Percentiles rank a stretch among this genome's conserved stretches.
These are phyloP conservation scores for Salvelinus namaycush DNA, from an alignment of 2,113 vertebrate genomes.

Conservation along the genomic window DNA sequence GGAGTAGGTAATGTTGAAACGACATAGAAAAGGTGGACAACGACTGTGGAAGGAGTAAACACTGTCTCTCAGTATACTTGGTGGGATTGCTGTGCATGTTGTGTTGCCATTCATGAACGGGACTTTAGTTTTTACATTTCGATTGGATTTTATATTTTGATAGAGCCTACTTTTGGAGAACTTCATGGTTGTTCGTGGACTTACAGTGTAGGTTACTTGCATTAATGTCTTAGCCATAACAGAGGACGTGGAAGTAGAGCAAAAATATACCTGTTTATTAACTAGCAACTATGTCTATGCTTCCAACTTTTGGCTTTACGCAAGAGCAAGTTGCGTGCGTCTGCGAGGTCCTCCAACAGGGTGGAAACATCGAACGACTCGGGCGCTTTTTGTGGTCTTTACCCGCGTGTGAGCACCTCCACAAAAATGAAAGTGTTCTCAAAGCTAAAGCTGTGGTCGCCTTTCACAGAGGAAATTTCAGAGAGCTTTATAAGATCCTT, in stretches of 20 bases:
- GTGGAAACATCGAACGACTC: slow-evolving; percentile 89
- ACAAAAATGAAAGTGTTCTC: slow-evolving; percentile 91
- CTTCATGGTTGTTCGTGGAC: slow-evolving; percentile 58
- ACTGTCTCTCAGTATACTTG: slow-evolving; percentile 64
- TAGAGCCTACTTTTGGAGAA: slow-evolving; percentile 27
- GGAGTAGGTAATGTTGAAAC: slow-evolving; percentile 79
- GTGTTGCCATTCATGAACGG: slow-evolving; percentile 63
- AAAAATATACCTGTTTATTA: slow-evolving; percentile 52
- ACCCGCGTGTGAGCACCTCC: slow-evolving; percentile 90
- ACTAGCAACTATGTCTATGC: slow-evolving; percentile 85
- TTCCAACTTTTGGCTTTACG: slow-evolving; percentile 92
- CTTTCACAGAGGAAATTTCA: slow-evolving; percentile 88
- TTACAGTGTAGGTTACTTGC: slow-evolving; percentile 40
- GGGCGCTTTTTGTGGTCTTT: slow-evolving; percentile 91
- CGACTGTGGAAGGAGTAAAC: slow-evolving; percentile 66
- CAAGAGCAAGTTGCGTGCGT: slow-evolving; percentile 93
- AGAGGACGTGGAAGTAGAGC: slow-evolving; percentile 59
- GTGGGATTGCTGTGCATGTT: slow-evolving; percentile 64
- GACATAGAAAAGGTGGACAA: slow-evolving; percentile 70
- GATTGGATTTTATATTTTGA: slow-evolving; percentile 59
- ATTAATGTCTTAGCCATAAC: slow-evolving; percentile 52
- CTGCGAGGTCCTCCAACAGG: slow-evolving; percentile 90
- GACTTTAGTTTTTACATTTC: slow-evolving; percentile 57
- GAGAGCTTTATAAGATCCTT: slow-evolving; percentile 90
- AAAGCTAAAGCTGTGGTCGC: slow-evolving; percentile 91